Evolutionary conservation across 2,113 vertebrate genomes (phyloP), one percentile per base, ranked within the genome.

Genomic region (Pteruthius melanotis): DNA sequence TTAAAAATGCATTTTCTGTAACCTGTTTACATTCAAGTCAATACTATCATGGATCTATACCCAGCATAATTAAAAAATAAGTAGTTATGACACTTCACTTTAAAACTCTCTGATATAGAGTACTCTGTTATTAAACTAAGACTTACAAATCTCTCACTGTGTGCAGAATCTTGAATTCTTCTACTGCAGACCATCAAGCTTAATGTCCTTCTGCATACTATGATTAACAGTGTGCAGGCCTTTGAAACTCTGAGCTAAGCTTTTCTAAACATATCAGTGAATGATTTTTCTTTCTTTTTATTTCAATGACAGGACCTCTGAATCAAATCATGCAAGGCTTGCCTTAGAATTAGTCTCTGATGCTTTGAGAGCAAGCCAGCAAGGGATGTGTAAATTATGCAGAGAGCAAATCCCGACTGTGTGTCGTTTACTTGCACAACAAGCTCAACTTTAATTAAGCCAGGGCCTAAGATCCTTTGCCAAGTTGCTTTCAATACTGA

Each of bases 361-460:
- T 82, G 63, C 84, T 93, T 93, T 96, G 92, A 94, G 79, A 91
- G 54, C 61, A 87, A 94, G 93, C 94, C 97, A 97, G 84, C 57
- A 63, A 75, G 85, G 44, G 80, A 95, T 89, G 89, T 87, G 91
- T 96, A 95, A 97, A 97, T 97, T 96, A 96, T 91, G 92, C 85
- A 76, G 90, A 87, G 87, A 95, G 87, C 87, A 97, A 97, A 97
- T 96, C 96, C 95, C 83, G 30, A 95, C 95, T 97, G 95, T 92
- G 93, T 78, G 89, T 90, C 57, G 30, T 97, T 97, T 97, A 97
- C 96, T 96, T 95, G 95, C 94, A 95, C 96, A 96, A 97, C 96
- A 97, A 96, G 92, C 94, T 95, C 94, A 95, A 91, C 95, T 96
- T 97, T 97, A 97, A 97, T 97, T 97, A 97, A 97, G 65, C 87